Percentiles rank a stretch among this genome's conserved stretches.
These are phyloP conservation scores for Plagodis pulveraria DNA, from an alignment of 2,888 invertebrate species.

Conservation along the genomic window DNA sequence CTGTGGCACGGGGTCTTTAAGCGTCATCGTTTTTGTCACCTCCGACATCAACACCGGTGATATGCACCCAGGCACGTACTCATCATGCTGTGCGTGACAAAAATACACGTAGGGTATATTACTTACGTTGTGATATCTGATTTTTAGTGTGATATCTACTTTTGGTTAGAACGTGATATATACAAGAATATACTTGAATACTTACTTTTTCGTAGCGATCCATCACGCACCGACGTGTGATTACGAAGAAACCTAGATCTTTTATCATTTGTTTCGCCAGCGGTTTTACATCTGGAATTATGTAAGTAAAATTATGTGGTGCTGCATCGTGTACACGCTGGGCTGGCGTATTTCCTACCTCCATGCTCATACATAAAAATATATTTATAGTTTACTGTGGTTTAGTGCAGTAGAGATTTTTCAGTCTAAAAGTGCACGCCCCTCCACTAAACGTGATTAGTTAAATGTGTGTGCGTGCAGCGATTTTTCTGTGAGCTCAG, in stretches of 20 bases:
- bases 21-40: slow-evolving; percentile 61
- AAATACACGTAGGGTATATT: slow-evolving; percentile 1
- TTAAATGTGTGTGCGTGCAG: no score
- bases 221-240: slow-evolving; percentile 72
- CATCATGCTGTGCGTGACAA: slow-evolving; percentile 58
- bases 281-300: slow-evolving; percentile 54
- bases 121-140: not conserved
- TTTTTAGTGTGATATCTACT: no score
- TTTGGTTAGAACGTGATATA: no score
- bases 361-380: no score
- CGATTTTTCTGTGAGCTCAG: no score
- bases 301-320: not conserved
- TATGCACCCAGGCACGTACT: slow-evolving; percentile 64
- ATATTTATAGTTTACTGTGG: no score
- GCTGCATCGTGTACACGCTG: not conserved
- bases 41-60: slow-evolving; percentile 65
- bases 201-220: slow-evolving; percentile 73
- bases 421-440: no score
- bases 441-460: no score
- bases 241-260: slow-evolving; percentile 68
- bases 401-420: no score
- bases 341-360: no score
- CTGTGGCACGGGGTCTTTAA: slow-evolving; percentile 63
- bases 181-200: no score
- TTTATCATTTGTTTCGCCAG: slow-evolving; percentile 66